Evolutionary conservation across 1,140 invertebrate species (phyloP).

Genomic region (Halictus rubicundus): DNA sequence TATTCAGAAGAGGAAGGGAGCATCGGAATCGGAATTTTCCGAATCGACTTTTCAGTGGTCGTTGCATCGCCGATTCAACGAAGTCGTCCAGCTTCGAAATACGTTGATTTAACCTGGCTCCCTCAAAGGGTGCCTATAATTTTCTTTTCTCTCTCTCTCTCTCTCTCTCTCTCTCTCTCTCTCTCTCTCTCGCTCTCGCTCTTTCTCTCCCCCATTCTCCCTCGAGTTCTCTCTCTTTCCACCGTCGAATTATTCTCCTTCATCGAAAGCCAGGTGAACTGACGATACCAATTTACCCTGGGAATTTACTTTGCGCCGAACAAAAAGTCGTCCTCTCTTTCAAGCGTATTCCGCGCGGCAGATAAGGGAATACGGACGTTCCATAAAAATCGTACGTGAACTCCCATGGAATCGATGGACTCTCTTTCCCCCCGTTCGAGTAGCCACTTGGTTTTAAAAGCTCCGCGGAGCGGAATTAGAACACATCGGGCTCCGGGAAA

Average conservation of each 20-base stretch:
- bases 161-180: not conserved
- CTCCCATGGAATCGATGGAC: conserved; percentile 45
- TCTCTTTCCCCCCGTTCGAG: conserved; percentile 21
- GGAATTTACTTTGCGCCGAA: conserved; percentile 39
- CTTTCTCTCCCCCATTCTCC: no score
- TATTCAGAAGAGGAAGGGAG: not conserved
- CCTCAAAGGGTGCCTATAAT: conserved; percentile 27
- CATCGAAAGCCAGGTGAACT: conserved; percentile 22
- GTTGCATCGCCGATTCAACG: conserved; percentile 3
- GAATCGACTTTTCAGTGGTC: conserved; percentile 5
- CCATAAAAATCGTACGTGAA: conserved; percentile 54
- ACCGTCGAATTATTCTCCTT: conserved; percentile 28
- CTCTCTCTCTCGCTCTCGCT: not conserved
- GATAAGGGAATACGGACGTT: conserved; percentile 48
- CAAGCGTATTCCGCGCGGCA: conserved; percentile 22
- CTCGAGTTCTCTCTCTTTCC: not conserved
- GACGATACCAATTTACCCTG: conserved; percentile 47
- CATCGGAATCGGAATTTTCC: not conserved
- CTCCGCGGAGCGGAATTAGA: conserved; percentile 46
- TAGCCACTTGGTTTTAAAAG: conserved; percentile 50
- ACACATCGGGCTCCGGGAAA: not conserved
- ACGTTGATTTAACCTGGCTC: not conserved
- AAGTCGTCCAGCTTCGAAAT: not conserved
- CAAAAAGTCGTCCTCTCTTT: conserved; percentile 24
- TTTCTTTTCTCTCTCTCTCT: not conserved